These are phyloP conservation scores for Microcebus tavaratra DNA, from an alignment of 2,113 vertebrate species.

Conservation along the genomic window DNA sequence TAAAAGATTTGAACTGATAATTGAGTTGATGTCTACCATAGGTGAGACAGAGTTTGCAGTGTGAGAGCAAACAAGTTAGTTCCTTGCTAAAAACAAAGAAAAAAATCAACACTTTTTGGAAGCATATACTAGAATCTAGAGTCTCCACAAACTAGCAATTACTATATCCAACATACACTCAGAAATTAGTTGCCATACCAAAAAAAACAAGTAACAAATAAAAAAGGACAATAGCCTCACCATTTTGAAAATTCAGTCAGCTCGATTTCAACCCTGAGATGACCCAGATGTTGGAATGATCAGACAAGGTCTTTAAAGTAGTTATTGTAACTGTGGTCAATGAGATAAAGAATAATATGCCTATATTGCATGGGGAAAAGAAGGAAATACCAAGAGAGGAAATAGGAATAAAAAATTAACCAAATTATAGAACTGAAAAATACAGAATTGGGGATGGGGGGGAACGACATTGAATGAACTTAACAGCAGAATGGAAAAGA, in stretches of 20 bases:
- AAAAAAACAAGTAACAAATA: neutral
- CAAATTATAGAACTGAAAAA: slow-evolving; percentile 39
- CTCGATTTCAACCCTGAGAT: neutral
- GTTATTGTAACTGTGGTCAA: neutral
- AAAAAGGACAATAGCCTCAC: neutral
- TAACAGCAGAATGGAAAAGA: neutral
- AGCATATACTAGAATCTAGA: neutral
- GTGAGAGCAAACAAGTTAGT: neutral
- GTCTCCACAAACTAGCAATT: neutral
- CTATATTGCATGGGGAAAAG: neutral
- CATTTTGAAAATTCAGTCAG: neutral
- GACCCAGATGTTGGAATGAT: neutral
- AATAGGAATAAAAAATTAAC: slow-evolving; percentile 19
- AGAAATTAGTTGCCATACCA: neutral
- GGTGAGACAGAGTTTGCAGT: neutral
- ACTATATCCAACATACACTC: neutral
- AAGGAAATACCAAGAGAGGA: neutral
- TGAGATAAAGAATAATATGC: neutral
- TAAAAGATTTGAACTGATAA: neutral
- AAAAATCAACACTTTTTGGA: neutral
- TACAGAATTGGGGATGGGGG: neutral
- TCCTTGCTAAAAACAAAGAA: neutral
- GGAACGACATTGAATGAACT: neutral
- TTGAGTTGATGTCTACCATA: neutral
- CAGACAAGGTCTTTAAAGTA: neutral